These are phyloP conservation scores for Scylla paramamosain DNA, from an alignment of 1,140 invertebrate genomes.

Conservation along the genomic window DNA sequence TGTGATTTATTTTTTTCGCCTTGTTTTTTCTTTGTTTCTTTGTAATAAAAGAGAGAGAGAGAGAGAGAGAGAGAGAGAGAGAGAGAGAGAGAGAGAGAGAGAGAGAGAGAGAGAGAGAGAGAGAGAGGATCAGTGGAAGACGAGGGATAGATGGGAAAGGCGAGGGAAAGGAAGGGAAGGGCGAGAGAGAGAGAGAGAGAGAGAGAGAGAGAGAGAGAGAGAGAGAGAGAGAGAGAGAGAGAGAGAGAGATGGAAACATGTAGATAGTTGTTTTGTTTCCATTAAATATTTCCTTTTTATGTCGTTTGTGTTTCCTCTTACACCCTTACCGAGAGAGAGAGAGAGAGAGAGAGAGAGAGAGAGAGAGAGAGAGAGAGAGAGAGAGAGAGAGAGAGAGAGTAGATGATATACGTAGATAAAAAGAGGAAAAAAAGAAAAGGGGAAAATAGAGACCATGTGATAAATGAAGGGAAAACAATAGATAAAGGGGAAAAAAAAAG, in stretches of 20 bases:
- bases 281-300: background rate
- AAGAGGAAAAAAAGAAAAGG: background rate
- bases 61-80: background rate
- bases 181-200: background rate
- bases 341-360: conserved; percentile 3
- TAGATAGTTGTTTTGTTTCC: background rate
- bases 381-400: background rate
- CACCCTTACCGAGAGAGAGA: background rate
- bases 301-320: background rate
- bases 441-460: too few relatives aligned
- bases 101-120: background rate
- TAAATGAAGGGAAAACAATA: too few relatives aligned
- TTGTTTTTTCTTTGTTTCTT: too few relatives aligned
- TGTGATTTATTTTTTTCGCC: background rate
- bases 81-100: background rate
- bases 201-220: background rate
- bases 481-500: too few relatives aligned
- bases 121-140: background rate
- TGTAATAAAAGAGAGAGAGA: background rate
- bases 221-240: conserved; percentile 1
- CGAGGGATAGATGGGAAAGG: too few relatives aligned
- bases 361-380: conserved; percentile 3
- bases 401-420: background rate
- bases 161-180: too few relatives aligned
- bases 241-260: background rate